Conservation (phyloP, 2,888 invertebrate genomes). For the Scaptomyza reducta region DNA sequence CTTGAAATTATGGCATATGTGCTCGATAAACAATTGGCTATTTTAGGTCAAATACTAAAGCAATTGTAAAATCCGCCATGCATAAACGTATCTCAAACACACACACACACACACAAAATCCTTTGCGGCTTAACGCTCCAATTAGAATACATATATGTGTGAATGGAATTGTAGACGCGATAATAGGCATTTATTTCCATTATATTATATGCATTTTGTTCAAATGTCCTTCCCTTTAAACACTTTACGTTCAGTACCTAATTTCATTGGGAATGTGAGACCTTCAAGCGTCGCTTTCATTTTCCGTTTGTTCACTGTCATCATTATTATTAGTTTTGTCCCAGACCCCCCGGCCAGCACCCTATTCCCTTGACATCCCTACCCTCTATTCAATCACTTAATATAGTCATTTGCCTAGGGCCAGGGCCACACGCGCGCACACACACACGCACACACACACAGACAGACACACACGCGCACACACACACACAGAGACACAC, state of each 20-base stretch:
- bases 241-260: background rate
- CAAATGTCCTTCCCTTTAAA: background rate
- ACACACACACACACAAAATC: constrained; percentile 1
- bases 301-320: constrained; percentile 26
- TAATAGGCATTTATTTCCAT: background rate
- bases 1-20: constrained; percentile 24
- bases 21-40: constrained; percentile 55
- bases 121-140: constrained; percentile 7
- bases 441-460: constrained; percentile 2
- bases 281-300: constrained; percentile 15
- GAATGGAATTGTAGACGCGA: background rate
- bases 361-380: constrained; percentile 1
- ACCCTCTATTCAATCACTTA: constrained; percentile 40
- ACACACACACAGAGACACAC: constrained; percentile 4
- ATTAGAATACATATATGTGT: constrained; percentile 11
- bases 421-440: constrained; percentile 45
- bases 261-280: constrained; percentile 33
- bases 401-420: constrained; percentile 56
- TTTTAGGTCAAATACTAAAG: constrained; percentile 20
- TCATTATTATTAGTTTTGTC: constrained; percentile 31
- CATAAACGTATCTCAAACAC: constrained; percentile 8
- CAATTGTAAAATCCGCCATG: constrained; percentile 27
- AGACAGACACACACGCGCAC: constrained; percentile 8
- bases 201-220: no score
- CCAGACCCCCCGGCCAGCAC: background rate